Base-by-base conservation (phyloP, 2,888 invertebrate species). In the Aphodius granarius region DNA sequence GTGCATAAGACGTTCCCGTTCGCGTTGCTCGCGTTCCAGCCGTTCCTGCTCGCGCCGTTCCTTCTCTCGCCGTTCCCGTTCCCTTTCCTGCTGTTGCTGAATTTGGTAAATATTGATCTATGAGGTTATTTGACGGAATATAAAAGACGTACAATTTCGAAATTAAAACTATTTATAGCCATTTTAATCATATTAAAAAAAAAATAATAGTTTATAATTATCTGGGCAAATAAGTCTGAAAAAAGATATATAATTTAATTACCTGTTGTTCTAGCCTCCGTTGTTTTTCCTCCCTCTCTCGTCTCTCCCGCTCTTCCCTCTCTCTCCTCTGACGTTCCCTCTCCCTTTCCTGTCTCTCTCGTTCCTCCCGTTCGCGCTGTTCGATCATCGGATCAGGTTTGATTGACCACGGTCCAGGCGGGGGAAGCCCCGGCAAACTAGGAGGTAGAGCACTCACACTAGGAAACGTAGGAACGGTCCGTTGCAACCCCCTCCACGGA, bases 401-500 rank as follows among this genome's bases (percentile, higher is more conserved):
- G 68, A 93, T 85, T 20, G 89, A 88, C 93, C 93, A 94, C 2
- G 90, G 89, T 13, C 89, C 88, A 17, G 90, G 88, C 77, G 84
- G 84, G 21, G 85, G 83, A 63, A 86, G 78, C 17, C 86, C 86
- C 0, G 89, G 88, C 75, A 86, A 80, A 19, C 82, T 83, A 0
- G 86, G 88, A 86, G 86, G 91, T 88, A 82, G 88, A 84, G 88
- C 87, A 78, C 85, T 85, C 4, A 86, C 86, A 3, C 83, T 75
- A 9, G 91, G 91, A 82, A 90, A 92, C 21, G 89, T 89, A 9
- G 89, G 86, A 63, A 91, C 89, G 9, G 90, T 88, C 72, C 93
- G 89, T 84, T 91, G 92, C 75, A 93, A 83, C 89, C 91, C 89
- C 86, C 93, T 89, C 93, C 93, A 93, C 5, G 92, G 92, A 87